These are phyloP conservation scores for Sphaerodactylus townsendi DNA, from an alignment of 2,113 vertebrate genomes.

Conservation along the genomic window DNA sequence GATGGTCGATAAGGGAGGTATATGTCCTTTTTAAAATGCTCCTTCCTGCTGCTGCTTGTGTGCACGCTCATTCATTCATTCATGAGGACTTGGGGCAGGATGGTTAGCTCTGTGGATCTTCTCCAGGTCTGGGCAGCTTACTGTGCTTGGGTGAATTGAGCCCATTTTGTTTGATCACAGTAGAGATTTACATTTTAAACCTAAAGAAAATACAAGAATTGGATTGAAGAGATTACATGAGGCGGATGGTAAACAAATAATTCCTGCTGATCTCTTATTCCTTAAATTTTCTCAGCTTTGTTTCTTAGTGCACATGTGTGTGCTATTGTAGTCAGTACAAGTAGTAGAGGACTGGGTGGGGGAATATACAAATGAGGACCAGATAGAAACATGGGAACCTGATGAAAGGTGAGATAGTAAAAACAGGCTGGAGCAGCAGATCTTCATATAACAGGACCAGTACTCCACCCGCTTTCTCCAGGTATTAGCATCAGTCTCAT, in stretches of 20 bases:
- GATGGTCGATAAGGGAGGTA: not conserved
- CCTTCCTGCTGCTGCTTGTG: not conserved
- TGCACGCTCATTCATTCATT: not conserved
- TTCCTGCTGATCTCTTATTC: not conserved
- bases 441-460: not conserved
- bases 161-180: not conserved
- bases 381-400: accelerated
- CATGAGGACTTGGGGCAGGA: not conserved
- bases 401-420: constrained; percentile 20
- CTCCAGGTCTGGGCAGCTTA: too few species aligned
- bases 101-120: not conserved
- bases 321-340: not conserved
- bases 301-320: not conserved
- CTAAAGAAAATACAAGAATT: not conserved
- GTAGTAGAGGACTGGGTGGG: accelerated
- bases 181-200: not conserved
- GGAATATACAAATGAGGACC: not conserved
- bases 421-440: constrained; percentile 21
- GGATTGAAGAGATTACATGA: not conserved
- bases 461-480: constrained; percentile 1
- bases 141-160: not conserved
- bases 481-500: not conserved
- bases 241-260: not conserved
- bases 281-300: not conserved
- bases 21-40: not conserved